Base-by-base conservation (phyloP, 1,140 invertebrate genomes). In the Macrobrachium rosenbergii region DNA sequence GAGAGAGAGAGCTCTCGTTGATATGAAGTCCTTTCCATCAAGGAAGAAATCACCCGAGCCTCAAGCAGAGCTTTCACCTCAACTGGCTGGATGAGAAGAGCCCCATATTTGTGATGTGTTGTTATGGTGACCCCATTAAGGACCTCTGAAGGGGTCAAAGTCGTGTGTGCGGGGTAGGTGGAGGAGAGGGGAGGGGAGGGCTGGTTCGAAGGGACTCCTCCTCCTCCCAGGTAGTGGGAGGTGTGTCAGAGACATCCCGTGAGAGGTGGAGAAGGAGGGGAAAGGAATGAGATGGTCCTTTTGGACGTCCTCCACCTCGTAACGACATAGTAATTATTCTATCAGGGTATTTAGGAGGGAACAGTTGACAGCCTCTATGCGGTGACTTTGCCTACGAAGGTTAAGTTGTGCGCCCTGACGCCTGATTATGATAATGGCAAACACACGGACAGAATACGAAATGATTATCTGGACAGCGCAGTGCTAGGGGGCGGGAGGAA, bases 321-420 rank as follows among this genome's bases (percentile, higher is more conserved):
- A 72, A 72, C 23, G 23, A 23, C 67, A 16, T 16, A 72, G 67
- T 72, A 72, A 72, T 72, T 72, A 72, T 72, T 72, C 67, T 72
- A 72, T 72, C 67, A 23, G 19, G n/a, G 21, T 28, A 21, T 72
- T 72, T 72, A 28, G 21, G 67, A 28, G 6, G 67, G 11, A 37
- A 69, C 21, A 37, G 67, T 52, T 52, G 52, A 52, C 52, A 52
- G 52, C 52, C 52, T 10, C 52, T 52, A 8, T 52, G 52, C 52
- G 52, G 52, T 52, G 52, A 52, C 52, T 52, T 8, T 52, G 12
- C 52, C 52, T 52, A 52, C 52, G 52, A 52, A 52, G 52, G 52
- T 52, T 52, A 52, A 52, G 12, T 52, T 52, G 52, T 52, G 52
- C 52, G 52, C 52, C 52, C 52, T 12, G 12, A 52, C 52, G 52